A percentile compares a stretch with the other conserved stretches of the same genome.
These are phyloP conservation scores for Osmerus mordax DNA, from an alignment of 2,113 vertebrate genomes.

Conservation along the genomic window DNA sequence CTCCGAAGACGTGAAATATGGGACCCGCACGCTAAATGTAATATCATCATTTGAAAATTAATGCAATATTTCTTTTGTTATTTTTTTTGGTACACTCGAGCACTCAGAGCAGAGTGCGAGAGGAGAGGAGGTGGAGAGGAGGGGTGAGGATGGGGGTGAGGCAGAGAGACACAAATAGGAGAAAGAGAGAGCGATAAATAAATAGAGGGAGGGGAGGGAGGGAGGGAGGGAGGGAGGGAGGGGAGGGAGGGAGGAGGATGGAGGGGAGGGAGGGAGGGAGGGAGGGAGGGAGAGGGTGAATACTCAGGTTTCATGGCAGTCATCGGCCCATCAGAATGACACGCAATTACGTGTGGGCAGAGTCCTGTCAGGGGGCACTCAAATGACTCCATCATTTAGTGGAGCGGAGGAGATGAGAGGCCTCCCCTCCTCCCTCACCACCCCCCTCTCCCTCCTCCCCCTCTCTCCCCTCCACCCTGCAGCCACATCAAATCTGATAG, in stretches of 20 bases:
- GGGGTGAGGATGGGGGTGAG: constrained; percentile 7
- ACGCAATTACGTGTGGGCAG: constrained; percentile 90
- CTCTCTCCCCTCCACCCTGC: constrained; percentile 58
- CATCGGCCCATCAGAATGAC: constrained; percentile 85
- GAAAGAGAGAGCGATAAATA: constrained; percentile 38
- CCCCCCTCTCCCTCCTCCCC: background rate
- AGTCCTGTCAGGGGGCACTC: constrained; percentile 91
- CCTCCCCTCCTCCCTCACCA: constrained; percentile 60
- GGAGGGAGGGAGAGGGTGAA: too few species aligned
- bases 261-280: too few species aligned
- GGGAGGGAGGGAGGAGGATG: background rate
- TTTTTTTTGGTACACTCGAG: constrained; percentile 54
- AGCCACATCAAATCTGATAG: constrained; percentile 90
- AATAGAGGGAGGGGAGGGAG: constrained; percentile 5
- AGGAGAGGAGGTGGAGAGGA: constrained; percentile 10
- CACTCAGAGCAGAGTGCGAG: too few species aligned
- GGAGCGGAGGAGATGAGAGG: constrained; percentile 81
- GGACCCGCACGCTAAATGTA: constrained; percentile 90
- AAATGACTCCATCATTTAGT: constrained; percentile 98
- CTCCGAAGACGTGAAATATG: constrained; percentile 92
- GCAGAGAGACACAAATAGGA: constrained; percentile 49
- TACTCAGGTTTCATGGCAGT: constrained; percentile 74
- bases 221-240: background rate
- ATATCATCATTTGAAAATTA: constrained; percentile 99
- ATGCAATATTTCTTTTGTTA: constrained; percentile 99